A percentile compares a stretch with the other conserved stretches of the same genome.
phyloP scores from a whole-genome alignment of 1,140 invertebrate species.

The Lethocerus indicus region DNA sequence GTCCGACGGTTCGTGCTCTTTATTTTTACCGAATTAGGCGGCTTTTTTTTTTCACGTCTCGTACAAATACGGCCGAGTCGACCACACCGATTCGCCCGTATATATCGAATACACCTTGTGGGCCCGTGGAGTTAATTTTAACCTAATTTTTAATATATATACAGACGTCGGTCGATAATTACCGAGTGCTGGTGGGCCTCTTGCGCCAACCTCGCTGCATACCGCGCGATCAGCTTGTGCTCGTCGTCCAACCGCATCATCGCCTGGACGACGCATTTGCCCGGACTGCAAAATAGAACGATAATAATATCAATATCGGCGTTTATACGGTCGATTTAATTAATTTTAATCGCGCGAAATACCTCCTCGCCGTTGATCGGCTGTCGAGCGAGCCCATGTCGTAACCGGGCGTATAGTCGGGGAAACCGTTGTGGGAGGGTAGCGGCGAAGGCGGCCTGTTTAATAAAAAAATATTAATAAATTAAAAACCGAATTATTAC shows the following conservation, averaged over 20 bases:
- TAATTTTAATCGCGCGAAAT: no score
- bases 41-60: no score
- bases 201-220: conserved; percentile 83
- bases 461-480: conserved; percentile 14
- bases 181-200: no score
- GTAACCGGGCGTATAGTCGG: conserved; percentile 41
- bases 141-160: no score
- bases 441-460: conserved; percentile 66
- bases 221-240: conserved; percentile 88
- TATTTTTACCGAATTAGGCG: no score
- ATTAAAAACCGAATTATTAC: background rate
- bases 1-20: no score
- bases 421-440: conserved; percentile 75
- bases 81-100: no score
- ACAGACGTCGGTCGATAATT: no score
- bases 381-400: conserved; percentile 69
- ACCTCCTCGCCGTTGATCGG: conserved; percentile 26
- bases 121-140: no score
- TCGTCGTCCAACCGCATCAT: conserved; percentile 67
- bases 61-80: no score
- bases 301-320: no score
- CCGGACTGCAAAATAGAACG: conserved; percentile 32
- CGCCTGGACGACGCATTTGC: conserved; percentile 25
- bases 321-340: conserved; percentile 5
- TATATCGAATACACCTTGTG: no score